These are phyloP conservation scores for Lacanobia wlatinum DNA, from an alignment of 2,888 invertebrate genomes.

Conservation along the genomic window DNA sequence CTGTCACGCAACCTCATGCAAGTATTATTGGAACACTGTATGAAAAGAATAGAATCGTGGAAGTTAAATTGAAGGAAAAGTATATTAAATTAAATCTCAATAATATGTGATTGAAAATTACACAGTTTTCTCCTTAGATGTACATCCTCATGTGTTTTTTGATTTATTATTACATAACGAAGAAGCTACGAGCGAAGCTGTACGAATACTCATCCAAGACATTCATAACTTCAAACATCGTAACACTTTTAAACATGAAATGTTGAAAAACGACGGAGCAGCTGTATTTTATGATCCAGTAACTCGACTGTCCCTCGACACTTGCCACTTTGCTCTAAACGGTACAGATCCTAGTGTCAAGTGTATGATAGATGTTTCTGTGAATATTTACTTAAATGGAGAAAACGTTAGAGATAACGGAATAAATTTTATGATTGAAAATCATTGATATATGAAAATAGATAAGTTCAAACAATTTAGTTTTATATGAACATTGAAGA, in stretches of 20 bases:
- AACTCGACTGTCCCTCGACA: constrained; percentile 32
- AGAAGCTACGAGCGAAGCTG: background rate
- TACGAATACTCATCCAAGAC: background rate
- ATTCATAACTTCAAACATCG: constrained; percentile 4
- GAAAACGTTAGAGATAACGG: background rate
- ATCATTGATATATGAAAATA: no score
- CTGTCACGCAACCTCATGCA: background rate
- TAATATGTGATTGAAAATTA: no score
- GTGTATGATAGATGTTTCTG: constrained; percentile 19
- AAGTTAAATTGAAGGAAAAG: background rate
- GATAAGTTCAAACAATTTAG: no score
- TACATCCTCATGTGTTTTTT: background rate
- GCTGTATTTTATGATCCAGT: constrained; percentile 42
- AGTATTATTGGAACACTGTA: fast-evolving
- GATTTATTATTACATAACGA: background rate
- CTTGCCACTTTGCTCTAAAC: constrained; percentile 25
- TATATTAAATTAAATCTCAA: background rate
- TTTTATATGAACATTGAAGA: no score
- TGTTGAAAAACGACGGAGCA: constrained; percentile 2
- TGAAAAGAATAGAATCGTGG: background rate
- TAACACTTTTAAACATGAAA: constrained; percentile 34
- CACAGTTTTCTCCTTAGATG: no score
- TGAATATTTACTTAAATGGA: background rate
- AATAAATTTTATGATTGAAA: background rate
- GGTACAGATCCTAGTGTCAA: constrained; percentile 1